Evolutionary conservation across 2,888 invertebrate species (phyloP).

Genomic region (Dusona sp.): DNA sequence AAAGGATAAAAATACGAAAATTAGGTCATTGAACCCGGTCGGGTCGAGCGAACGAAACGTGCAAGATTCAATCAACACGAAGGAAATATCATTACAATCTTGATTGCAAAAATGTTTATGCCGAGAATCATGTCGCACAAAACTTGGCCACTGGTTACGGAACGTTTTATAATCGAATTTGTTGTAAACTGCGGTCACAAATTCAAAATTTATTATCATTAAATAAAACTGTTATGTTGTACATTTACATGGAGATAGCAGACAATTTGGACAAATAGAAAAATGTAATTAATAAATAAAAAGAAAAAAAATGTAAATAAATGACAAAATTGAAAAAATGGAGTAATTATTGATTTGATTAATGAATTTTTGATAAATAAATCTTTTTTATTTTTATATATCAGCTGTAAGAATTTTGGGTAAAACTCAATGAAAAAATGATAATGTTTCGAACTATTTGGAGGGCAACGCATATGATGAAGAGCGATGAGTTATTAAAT

Average conservation of each 20-base stretch:
- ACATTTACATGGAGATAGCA: background rate
- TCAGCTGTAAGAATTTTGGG: background rate
- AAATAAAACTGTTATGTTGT: background rate
- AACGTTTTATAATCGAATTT: background rate
- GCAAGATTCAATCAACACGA: background rate
- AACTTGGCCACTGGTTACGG: background rate
- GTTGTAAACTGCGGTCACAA: background rate
- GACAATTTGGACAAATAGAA: background rate
- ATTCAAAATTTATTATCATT: background rate
- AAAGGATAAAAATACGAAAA: background rate
- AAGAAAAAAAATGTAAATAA: background rate
- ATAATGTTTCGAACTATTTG: background rate
- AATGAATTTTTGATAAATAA: background rate
- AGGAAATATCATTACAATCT: background rate
- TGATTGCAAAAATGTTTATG: conserved; percentile 3
- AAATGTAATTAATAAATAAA: background rate
- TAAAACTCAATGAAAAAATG: background rate
- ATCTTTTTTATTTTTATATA: background rate
- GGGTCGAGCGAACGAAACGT: background rate
- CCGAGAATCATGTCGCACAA: background rate
- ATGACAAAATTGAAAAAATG: background rate
- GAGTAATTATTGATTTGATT: background rate
- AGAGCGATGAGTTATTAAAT: background rate
- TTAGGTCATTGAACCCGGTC: background rate
- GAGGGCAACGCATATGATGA: background rate